Evolutionary conservation across 1,140 invertebrate species (phyloP).

Genomic region (Caenorhabditis latens): DNA sequence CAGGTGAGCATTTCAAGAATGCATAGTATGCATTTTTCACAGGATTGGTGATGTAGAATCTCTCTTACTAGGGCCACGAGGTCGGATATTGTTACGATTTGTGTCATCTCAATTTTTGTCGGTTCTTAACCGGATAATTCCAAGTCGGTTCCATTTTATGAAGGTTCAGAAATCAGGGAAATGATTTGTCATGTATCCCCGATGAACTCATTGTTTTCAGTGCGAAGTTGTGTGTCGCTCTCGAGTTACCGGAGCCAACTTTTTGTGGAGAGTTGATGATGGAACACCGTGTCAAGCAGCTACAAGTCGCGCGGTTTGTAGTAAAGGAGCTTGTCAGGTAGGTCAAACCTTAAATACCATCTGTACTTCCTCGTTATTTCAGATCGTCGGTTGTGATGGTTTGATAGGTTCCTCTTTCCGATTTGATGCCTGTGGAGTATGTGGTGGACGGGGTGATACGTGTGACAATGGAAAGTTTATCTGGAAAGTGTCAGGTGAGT

Average conservation of each 20-base stretch:
- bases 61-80: too few species aligned
- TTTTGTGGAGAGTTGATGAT: conserved; percentile 67
- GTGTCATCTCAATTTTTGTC: too few species aligned
- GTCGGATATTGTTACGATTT: too few species aligned
- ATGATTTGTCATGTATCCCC: background rate
- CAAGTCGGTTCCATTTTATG: too few species aligned
- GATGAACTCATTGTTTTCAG: background rate
- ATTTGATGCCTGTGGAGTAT: conserved; percentile 72
- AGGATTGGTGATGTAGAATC: too few species aligned
- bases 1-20: conserved; percentile 24
- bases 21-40: too few species aligned
- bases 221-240: conserved; percentile 61
- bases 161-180: background rate
- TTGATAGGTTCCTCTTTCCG: conserved; percentile 70
- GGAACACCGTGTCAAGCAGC: conserved; percentile 56
- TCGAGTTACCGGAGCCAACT: conserved; percentile 57
- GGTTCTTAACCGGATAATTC: too few species aligned
- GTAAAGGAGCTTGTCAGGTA: conserved; percentile 62
- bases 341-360: background rate
- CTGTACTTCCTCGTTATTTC: conserved; percentile 19
- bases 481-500: conserved; percentile 69
- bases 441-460: conserved; percentile 70
- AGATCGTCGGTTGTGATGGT: conserved; percentile 71
- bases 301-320: conserved; percentile 56
- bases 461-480: conserved; percentile 69